phyloP scores from a whole-genome alignment of 2,888 invertebrate genomes.

The Tortricodes alternella region DNA sequence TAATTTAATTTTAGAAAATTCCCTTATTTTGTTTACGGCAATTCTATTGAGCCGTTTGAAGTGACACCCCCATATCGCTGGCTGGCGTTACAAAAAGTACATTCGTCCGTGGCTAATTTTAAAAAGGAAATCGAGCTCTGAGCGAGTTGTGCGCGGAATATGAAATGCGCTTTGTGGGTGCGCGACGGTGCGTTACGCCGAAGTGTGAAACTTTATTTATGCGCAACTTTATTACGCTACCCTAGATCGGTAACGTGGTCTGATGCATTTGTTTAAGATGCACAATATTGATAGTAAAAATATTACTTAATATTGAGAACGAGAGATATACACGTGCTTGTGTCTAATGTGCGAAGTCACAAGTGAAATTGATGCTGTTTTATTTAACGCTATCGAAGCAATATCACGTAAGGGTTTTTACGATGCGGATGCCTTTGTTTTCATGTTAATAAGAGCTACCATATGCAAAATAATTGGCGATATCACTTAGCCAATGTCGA shows the following conservation, averaged over 20 bases:
- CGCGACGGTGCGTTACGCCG: constrained; percentile 71
- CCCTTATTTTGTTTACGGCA: constrained; percentile 23
- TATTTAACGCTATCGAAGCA: too few relatives aligned
- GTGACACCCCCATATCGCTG: constrained; percentile 56
- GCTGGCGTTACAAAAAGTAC: constrained; percentile 75
- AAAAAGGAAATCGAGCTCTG: constrained; percentile 78
- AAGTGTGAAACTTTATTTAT: constrained; percentile 29
- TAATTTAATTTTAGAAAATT: too few relatives aligned
- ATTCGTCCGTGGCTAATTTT: constrained; percentile 79
- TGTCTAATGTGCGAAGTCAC: too few relatives aligned
- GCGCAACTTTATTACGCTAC: constrained; percentile 71
- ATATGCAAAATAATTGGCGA: too few relatives aligned
- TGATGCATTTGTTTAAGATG: constrained; percentile 44
- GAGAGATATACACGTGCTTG: too few relatives aligned
- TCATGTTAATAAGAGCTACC: too few relatives aligned
- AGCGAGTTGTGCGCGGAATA: constrained; percentile 51
- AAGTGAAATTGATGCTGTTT: too few relatives aligned
- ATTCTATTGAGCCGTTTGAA: constrained; percentile 52
- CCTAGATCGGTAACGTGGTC: constrained; percentile 47
- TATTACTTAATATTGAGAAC: too few relatives aligned
- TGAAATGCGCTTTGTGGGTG: constrained; percentile 65
- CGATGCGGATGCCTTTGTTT: too few relatives aligned
- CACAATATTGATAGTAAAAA: background rate
- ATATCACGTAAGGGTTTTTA: too few relatives aligned
- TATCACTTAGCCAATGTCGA: too few relatives aligned